phyloP scores from a whole-genome alignment of 2,113 vertebrate genomes.

The Pituophis catenifer region DNA sequence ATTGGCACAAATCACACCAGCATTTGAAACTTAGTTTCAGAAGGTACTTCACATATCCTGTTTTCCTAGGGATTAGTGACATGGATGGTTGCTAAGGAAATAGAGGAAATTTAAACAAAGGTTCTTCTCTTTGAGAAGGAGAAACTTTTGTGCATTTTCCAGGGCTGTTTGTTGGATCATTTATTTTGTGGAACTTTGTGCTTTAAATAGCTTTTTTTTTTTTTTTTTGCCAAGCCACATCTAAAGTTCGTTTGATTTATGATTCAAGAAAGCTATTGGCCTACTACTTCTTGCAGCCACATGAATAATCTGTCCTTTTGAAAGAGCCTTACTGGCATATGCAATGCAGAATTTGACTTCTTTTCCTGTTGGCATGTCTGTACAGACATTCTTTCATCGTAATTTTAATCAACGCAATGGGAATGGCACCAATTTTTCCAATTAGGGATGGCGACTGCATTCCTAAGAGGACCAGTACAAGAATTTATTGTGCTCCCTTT shows the following conservation, averaged over 20 bases:
- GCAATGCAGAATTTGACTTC: constrained; percentile 4
- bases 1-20: neutral
- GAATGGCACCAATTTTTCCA: neutral
- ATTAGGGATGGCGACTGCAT: neutral
- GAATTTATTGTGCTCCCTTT: neutral
- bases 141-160: constrained; percentile 9
- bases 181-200: constrained; percentile 22
- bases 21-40: neutral
- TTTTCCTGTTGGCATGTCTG: neutral
- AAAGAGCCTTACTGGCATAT: constrained; percentile 20
- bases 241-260: constrained; percentile 46
- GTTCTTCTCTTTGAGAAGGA: constrained; percentile 17
- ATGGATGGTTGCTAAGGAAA: neutral
- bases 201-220: neutral
- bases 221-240: constrained; percentile 18
- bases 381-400: constrained; percentile 23
- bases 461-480: neutral
- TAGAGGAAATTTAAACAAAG: constrained; percentile 21
- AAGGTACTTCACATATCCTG: neutral
- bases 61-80: neutral
- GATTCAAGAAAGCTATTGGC: constrained; percentile 27
- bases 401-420: constrained; percentile 25
- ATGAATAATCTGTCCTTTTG: constrained; percentile 21
- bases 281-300: constrained; percentile 29
- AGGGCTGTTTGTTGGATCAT: neutral